Base-by-base conservation (phyloP, 2,797 vertebrate genomes). In the Ctenochaetus hawaiiensis region DNA sequence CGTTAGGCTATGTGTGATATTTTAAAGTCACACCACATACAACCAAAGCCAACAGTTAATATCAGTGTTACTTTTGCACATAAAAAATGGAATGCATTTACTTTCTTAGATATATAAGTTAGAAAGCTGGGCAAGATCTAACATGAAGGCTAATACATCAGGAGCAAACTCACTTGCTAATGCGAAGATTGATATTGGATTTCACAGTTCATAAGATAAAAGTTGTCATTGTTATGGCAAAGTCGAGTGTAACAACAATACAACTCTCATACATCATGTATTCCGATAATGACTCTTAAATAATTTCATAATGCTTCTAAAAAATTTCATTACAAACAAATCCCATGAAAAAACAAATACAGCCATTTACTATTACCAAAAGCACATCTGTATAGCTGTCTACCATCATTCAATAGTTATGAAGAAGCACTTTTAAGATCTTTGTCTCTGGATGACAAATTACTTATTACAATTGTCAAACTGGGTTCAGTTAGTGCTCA, bases 1-100 rank as follows among this genome's bases (percentile, higher is more conserved):
- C 12, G 53, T 59, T 60, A 7, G 12, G 45, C 47, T 20, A 26
- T 7, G 5, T 57, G 39, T 23, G 17, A 61, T 8, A 43, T 12
- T 57, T 58, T 62, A 57, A 64, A 75, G 53, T 22, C 23, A 75
- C 49, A 61, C 8, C 39, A 30, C 11, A 44, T 18, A 59, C 30
- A 34, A 34, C 2, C 22, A 71, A 16, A 65, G 58, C 43, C 16
- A 59, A 14, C 34, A 17, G 48, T 17, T 20, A 45, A 20, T 52
- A 13, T 51, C 13, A 7, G 8, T 1, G 9, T 18, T 23, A 16
- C 12, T 37, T 1, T 20, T 22, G 3, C 10, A 39, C 4, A 8
- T 30, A 44, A 61, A 70, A 74, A 20, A 75, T 1, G 39, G 47
- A 45, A 2, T 37, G 26, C 11, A 26, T 41, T 54, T 0, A 58